Evolutionary conservation across 2,888 invertebrate genomes (phyloP).

Genomic region (Tinea trinotella): DNA sequence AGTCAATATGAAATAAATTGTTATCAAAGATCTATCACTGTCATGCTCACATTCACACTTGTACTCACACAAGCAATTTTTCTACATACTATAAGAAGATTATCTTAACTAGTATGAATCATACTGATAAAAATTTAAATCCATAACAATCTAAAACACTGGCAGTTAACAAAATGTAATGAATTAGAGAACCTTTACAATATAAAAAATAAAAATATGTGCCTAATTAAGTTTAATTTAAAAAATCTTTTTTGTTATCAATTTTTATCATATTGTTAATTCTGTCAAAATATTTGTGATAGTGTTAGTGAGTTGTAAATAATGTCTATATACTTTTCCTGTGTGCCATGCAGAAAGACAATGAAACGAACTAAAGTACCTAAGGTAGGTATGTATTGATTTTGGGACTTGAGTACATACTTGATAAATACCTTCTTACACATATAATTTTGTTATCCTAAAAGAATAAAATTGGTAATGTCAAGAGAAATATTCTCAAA

Average conservation of each 20-base stretch:
- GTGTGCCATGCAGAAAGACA: constrained; percentile 11
- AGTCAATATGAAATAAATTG: background rate
- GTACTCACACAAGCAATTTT: background rate
- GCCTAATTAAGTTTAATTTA: background rate
- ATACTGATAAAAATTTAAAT: background rate
- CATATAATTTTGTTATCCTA: too few relatives aligned
- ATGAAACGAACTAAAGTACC: background rate
- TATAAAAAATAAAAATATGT: background rate
- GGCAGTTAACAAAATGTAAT: background rate
- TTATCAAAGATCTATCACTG: background rate
- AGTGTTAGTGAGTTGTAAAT: background rate
- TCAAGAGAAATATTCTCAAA: too few relatives aligned
- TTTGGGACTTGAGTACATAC: too few relatives aligned
- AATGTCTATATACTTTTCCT: constrained; percentile 3
- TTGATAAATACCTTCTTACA: too few relatives aligned
- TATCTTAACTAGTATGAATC: constrained; percentile 1
- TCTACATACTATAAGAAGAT: background rate
- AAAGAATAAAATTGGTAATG: too few relatives aligned
- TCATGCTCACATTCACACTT: background rate
- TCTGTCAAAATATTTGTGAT: constrained; percentile 7
- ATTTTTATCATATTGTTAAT: constrained; percentile 1
- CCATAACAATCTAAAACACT: background rate
- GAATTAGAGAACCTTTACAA: background rate
- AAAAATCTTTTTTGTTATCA: constrained; percentile 7
- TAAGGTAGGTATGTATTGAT: constrained; percentile 13